phyloP scores from a whole-genome alignment of 2,797 vertebrate genomes.

The Moxostoma hubbsi region DNA sequence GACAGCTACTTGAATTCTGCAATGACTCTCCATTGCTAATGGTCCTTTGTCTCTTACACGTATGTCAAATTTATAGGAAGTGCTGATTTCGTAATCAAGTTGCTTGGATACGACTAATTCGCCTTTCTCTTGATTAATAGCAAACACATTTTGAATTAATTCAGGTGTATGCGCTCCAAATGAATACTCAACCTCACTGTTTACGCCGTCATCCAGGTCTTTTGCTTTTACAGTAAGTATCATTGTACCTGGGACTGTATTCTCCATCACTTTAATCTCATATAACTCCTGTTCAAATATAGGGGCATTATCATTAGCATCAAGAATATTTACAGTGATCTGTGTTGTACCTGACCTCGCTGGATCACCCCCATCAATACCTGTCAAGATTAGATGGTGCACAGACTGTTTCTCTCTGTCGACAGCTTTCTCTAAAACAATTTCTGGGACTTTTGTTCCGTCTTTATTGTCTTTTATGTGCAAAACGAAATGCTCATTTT shows the following conservation, averaged over 20 bases:
- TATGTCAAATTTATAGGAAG: slow-evolving; percentile 77
- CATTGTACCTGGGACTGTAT: slow-evolving; percentile 63
- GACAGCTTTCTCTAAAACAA: slow-evolving; percentile 79
- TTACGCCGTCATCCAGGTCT: slow-evolving; percentile 79
- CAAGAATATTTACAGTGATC: slow-evolving; percentile 78
- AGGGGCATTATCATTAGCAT: slow-evolving; percentile 81
- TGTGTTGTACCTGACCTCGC: slow-evolving; percentile 70
- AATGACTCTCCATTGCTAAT: slow-evolving; percentile 78
- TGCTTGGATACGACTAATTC: slow-evolving; percentile 71
- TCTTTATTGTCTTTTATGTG: no score
- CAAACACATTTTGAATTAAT: slow-evolving; percentile 68
- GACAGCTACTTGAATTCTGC: slow-evolving; percentile 78
- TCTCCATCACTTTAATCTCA: slow-evolving; percentile 74
- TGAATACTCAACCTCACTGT: slow-evolving; percentile 76
- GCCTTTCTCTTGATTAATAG: slow-evolving; percentile 73
- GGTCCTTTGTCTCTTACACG: slow-evolving; percentile 77
- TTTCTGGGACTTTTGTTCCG: not conserved
- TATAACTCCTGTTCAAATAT: slow-evolving; percentile 78
- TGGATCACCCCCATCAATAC: no score
- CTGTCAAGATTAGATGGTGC: slow-evolving; percentile 74
- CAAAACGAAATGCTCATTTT: no score
- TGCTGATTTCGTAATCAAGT: slow-evolving; percentile 78
- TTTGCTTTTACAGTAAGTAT: slow-evolving; percentile 77
- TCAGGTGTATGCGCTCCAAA: slow-evolving; percentile 78
- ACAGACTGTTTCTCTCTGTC: slow-evolving; percentile 78